Evolutionary conservation across 2,888 invertebrate genomes (phyloP), one percentile per base, ranked within the genome.

Genomic region (Ptilodon capucinus): DNA sequence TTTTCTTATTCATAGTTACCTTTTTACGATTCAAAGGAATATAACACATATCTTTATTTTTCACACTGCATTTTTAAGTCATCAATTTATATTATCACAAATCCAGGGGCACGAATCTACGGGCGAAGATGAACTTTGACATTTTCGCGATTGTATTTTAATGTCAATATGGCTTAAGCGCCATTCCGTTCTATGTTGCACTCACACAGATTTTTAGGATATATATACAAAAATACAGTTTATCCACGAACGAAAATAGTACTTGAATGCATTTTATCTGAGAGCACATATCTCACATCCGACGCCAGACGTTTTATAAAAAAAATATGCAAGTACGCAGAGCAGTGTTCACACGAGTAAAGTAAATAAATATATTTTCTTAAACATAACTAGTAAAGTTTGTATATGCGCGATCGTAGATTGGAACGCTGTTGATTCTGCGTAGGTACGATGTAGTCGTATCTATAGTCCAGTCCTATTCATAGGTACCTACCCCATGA

Each of bases 81-180:
- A 66, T 57, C 51, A 65, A 57, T 68, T 63, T 56, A 54, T 59
- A 62, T 54, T 58, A 63, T 57, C 63, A 60, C 65, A 64, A 67
- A 67, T 62, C 63, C 43, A 63, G 50, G 54, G 46, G 44, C 45
- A 49, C 42, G 41, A 48, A 47, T 48, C 56, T 52, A 62, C 71
- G 59, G 65, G 68, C 87, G 89, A 89, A 90, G 65, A 68, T 87
- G 89, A 89, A 90, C 90, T 90, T 88, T 90, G 89, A 89, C 89
- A 90, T 89, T 89, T 85, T 76, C 68, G 53, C 60, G 54, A 54
- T 57, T 67, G 60, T 54, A 54, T 57, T 59, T 53, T 78, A 74
- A 72, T 73, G 70, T 71, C 74, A 79, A 71, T 84, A 86, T 54
- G 71, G 69, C 76, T 44, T 73, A 80, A 58, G 63, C 54, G 63